A percentile compares a stretch with the other conserved stretches of the same genome.
These are phyloP conservation scores for Ochropleura plecta DNA, from an alignment of 2,888 invertebrate species.

Conservation along the genomic window DNA sequence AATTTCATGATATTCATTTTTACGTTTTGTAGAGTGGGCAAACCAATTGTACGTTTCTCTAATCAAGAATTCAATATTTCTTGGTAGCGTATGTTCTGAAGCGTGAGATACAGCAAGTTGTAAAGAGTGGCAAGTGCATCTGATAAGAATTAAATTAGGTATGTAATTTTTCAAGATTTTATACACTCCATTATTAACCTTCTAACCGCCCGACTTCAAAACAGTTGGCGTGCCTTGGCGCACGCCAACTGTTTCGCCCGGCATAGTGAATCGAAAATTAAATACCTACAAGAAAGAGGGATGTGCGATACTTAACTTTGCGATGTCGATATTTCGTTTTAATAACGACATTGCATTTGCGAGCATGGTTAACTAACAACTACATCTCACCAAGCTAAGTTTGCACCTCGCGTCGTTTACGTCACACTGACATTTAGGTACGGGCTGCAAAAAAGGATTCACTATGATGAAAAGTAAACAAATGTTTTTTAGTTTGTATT, in stretches of 20 bases:
- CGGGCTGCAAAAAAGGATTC: background rate
- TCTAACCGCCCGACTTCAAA: slow-evolving; percentile 2
- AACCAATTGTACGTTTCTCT: no score
- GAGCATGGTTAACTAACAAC: background rate
- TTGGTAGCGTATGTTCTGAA: slow-evolving; percentile 33
- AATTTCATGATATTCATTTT: slow-evolving; percentile 63
- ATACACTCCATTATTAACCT: slow-evolving; percentile 60
- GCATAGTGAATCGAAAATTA: slow-evolving; percentile 9
- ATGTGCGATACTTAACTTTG: slow-evolving; percentile 8
- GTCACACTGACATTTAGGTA: slow-evolving; percentile 10
- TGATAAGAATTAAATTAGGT: slow-evolving; percentile 63
- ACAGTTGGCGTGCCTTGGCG: background rate
- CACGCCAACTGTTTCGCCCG: no score
- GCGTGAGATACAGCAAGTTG: slow-evolving; percentile 70
- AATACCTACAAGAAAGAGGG: slow-evolving; percentile 11
- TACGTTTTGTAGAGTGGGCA: slow-evolving; percentile 14
- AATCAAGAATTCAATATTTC: slow-evolving; percentile 1
- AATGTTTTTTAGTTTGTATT: slow-evolving; percentile 8
- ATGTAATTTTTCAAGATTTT: slow-evolving; percentile 61
- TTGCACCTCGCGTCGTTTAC: slow-evolving; percentile 12
- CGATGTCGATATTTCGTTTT: slow-evolving; percentile 18
- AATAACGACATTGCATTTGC: slow-evolving; percentile 5
- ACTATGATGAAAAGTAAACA: slow-evolving; percentile 8
- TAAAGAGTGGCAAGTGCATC: slow-evolving; percentile 65
- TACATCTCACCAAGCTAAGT: slow-evolving; percentile 9